phyloP scores from a whole-genome alignment of 2,113 vertebrate species.

The Brienomyrus brachyistius region DNA sequence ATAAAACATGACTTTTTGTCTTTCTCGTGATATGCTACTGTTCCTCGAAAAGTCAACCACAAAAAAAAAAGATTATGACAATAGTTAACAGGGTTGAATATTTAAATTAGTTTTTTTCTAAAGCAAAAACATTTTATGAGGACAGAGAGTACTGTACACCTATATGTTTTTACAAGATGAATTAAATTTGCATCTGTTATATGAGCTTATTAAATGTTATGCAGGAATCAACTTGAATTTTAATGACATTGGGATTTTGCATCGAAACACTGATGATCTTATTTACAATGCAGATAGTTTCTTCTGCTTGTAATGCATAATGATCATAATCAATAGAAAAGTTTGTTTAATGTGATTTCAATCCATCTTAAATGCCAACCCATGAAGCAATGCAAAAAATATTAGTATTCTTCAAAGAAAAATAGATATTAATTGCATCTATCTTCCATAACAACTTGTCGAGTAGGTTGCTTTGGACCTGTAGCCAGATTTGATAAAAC shows the following conservation, averaged over 20 bases:
- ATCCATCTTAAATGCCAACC: neutral
- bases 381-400: neutral
- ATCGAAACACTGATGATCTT: neutral
- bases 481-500: neutral
- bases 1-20: conserved; percentile 27
- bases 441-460: neutral
- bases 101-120: conserved; percentile 13
- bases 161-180: conserved; percentile 5
- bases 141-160: neutral
- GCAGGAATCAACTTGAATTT: neutral
- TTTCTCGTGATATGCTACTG: neutral
- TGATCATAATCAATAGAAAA: neutral
- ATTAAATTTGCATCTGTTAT: neutral
- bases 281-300: neutral
- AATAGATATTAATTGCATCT: neutral
- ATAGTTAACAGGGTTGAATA: conserved; percentile 11
- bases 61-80: neutral
- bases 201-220: neutral
- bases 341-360: neutral
- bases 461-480: neutral
- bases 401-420: neutral
- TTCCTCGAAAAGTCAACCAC: conserved; percentile 15
- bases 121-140: conserved; percentile 17
- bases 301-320: neutral
- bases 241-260: neutral